Evolutionary conservation across 1,140 invertebrate species (phyloP), one percentile per base, ranked within the genome.

Genomic region (Ganaspis sp.): DNA sequence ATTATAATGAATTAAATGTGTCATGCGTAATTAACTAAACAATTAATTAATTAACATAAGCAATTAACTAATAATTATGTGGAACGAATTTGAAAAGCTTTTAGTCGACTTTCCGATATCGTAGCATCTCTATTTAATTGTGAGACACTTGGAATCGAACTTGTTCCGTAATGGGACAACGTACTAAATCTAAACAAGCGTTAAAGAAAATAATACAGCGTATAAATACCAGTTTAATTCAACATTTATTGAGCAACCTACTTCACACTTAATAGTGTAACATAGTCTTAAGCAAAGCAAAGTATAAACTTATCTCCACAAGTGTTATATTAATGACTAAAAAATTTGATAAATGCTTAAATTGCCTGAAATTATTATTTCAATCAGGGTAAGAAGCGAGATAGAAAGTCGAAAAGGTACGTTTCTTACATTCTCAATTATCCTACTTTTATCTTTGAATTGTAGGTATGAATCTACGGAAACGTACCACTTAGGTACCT

Each of bases 231-330:
- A 58, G 54, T 64, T 64, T 64, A 64, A 15, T 4, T 29, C 12
- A 64, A 64, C 58, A n/a, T 64, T 64, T 29, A 64, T 64, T 23
- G 23, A 64, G 21, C 58, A n/a, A 34, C 26, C 58, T 64, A 64
- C 26, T 64, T 64, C 4, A 29, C 21, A 64, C 58, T 29, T 34
- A 64, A 64, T 64, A 64, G 12, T 26, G 9, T 29, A 64, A 34
- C 23, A 64, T 64, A 26, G 4, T n/a, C 11, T 64, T 1, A 64
- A 64, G 26, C 23, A 26, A 64, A 64, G 23, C 12, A 64, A 64
- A 49, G 29, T 64, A 29, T 34, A 29, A 29, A 64, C 23, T 64
- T 29, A 34, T 64, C 58, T 64, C 23, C 45, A 17, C n/a, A 29
- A 34, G 58, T 64, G 58, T 29, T 64, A 29, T n/a, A 64, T 64